These are phyloP conservation scores for Colistium nudipinnis DNA, from an alignment of 2,113 vertebrate genomes.

Conservation along the genomic window DNA sequence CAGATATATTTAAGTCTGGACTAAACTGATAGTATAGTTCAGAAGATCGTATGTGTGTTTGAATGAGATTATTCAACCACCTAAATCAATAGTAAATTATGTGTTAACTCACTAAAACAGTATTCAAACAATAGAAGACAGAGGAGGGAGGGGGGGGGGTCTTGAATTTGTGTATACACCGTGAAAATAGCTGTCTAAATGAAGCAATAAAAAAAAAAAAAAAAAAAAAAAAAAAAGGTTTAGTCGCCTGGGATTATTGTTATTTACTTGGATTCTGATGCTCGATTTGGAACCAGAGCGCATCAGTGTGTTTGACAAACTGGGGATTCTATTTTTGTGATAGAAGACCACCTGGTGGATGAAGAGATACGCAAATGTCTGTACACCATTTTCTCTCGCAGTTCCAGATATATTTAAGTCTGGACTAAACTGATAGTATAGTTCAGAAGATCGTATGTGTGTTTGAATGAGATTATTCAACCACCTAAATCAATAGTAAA, in stretches of 20 bases:
- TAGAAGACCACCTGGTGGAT: too few relatives aligned
- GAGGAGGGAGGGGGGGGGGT: neutral
- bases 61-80: neutral
- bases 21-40: neutral
- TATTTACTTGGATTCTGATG: neutral
- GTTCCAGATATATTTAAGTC: neutral
- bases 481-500: neutral
- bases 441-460: neutral
- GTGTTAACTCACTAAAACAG: slow-evolving; percentile 14
- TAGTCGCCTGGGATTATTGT: neutral
- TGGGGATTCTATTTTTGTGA: too few relatives aligned
- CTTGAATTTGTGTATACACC: neutral
- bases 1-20: neutral
- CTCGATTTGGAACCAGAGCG: too few relatives aligned
- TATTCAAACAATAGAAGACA: neutral
- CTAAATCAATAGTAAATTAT: neutral
- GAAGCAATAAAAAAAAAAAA: neutral
- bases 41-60: neutral
- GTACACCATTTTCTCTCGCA: neutral
- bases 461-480: neutral
- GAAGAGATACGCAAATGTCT: neutral
- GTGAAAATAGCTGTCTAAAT: neutral
- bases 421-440: neutral
- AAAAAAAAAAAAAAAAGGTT: neutral
- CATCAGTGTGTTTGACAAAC: too few relatives aligned